A percentile compares a stretch with the other conserved stretches of the same genome.
Conservation (phyloP, 2,888 invertebrate species). For the Agonopterix heracliana region DNA sequence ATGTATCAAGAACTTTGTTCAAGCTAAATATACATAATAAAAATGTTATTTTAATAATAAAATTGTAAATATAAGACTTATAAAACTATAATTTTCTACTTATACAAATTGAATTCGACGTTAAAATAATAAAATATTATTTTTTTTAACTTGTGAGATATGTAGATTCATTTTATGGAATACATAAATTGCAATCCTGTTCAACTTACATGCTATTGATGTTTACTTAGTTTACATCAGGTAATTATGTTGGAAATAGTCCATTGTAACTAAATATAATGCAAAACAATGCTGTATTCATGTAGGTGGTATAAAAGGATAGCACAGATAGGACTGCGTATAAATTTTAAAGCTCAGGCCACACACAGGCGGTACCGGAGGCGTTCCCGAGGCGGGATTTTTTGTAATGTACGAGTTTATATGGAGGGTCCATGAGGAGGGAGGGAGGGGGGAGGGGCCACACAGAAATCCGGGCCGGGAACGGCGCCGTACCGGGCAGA, state of each 20-base stretch:
- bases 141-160: conserved; percentile 2
- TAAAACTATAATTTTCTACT: conserved; percentile 3
- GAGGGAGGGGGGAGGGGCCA: no score
- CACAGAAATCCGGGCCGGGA: no score
- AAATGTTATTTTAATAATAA: conserved; percentile 17
- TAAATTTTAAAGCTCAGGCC: no score
- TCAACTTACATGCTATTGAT: no score
- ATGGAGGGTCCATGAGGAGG: no score
- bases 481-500: no score
- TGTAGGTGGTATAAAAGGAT: no score
- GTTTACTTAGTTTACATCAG: neutral
- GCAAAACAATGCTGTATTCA: no score
- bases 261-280: neutral
- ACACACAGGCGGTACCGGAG: no score
- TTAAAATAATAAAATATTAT: conserved; percentile 1
- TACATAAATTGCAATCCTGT: neutral
- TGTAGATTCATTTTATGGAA: neutral
- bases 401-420: no score
- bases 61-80: conserved; percentile 21
- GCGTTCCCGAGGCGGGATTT: no score
- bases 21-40: conserved; percentile 52
- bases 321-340: no score
- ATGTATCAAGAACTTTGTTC: conserved; percentile 57
- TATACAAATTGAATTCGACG: neutral
- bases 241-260: neutral